Evolutionary conservation across 2,113 vertebrate genomes (phyloP).

Genomic region (Myotis lucifugus): DNA sequence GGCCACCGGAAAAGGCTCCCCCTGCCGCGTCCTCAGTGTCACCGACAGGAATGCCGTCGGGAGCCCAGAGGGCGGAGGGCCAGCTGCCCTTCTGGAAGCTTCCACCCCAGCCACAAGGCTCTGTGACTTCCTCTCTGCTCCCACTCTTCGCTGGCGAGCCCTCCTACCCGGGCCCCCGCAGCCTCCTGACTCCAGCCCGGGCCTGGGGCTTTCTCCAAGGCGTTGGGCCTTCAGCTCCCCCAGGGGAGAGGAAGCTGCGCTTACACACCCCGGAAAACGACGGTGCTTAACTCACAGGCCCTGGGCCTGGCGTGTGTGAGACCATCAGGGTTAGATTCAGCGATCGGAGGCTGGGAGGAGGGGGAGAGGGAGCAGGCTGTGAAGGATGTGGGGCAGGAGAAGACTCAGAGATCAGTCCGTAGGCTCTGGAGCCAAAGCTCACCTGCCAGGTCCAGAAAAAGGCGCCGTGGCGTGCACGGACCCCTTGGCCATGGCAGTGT

Average conservation of each 20-base stretch:
- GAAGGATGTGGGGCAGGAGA: neutral
- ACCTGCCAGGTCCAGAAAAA: neutral
- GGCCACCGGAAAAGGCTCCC: neutral
- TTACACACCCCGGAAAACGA: neutral
- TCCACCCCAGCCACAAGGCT: neutral
- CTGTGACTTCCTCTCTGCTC: neutral
- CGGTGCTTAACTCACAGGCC: neutral
- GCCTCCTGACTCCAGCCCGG: too few species aligned
- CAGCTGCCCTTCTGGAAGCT: neutral
- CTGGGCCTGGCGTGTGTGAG: rapidly evolving
- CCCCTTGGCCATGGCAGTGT: neutral
- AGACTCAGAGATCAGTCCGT: neutral
- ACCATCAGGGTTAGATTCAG: neutral
- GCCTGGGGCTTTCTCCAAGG: neutral
- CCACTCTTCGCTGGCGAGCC: too few species aligned
- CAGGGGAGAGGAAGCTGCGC: neutral
- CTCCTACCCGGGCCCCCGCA: neutral
- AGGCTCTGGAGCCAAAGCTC: neutral
- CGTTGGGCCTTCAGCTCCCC: neutral
- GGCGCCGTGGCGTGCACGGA: rapidly evolving
- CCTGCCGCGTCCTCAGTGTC: neutral
- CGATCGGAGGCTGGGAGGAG: neutral
- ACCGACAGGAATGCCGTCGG: rapidly evolving
- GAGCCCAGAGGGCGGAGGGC: neutral
- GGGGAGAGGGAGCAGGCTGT: neutral